Evolutionary conservation across 2,113 vertebrate genomes (phyloP).

Genomic region (Thalassarche chlororhynchos): DNA sequence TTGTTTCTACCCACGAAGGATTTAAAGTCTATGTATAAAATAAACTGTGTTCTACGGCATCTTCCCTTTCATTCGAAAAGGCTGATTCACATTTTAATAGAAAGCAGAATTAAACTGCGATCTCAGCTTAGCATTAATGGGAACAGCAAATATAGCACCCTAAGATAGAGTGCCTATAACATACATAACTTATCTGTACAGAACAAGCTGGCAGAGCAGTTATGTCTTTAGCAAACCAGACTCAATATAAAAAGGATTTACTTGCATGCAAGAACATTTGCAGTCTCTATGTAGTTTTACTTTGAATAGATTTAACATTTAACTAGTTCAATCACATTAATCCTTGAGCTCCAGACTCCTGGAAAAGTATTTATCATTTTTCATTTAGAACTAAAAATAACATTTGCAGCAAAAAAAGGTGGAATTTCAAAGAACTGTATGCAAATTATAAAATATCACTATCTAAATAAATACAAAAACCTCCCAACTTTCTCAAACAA

Average conservation of each 20-base stretch:
- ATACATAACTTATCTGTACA: conserved; percentile 33
- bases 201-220: conserved; percentile 42
- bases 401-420: conserved; percentile 41
- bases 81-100: neutral
- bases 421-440: conserved; percentile 22
- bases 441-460: conserved; percentile 38
- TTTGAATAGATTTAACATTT: conserved; percentile 66
- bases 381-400: conserved; percentile 24
- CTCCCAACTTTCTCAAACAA: neutral
- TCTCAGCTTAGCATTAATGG: conserved; percentile 17
- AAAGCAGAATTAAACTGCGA: conserved; percentile 22
- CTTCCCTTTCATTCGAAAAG: neutral
- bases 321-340: conserved; percentile 52
- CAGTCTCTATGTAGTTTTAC: conserved; percentile 26
- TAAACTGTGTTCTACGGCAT: neutral
- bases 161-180: neutral
- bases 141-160: neutral
- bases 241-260: conserved; percentile 64
- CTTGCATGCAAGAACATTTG: conserved; percentile 39
- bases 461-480: conserved; percentile 42
- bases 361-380: conserved; percentile 27
- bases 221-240: conserved; percentile 11
- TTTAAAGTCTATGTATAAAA: neutral
- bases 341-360: conserved; percentile 21
- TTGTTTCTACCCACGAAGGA: neutral